Conservation (phyloP, 2,888 invertebrate genomes). For the Scrobipalpa costella region DNA sequence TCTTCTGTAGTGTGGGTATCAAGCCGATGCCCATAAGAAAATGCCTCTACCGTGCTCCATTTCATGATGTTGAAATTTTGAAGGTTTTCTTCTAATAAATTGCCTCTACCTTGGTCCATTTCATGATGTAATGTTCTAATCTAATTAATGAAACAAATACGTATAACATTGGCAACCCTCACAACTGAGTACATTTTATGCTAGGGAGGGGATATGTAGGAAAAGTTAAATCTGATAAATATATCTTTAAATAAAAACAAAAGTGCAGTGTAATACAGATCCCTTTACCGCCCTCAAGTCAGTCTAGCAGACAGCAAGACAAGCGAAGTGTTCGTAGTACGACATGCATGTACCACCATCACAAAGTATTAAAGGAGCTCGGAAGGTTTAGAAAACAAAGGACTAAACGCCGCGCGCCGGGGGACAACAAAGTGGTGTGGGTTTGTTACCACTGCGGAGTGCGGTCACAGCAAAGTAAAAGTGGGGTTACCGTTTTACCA, state of each 20-base stretch:
- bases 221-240: too few relatives aligned
- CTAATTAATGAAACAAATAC: too few relatives aligned
- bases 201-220: too few relatives aligned
- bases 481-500: neutral
- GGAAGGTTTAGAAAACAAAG: conserved; percentile 68
- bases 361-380: conserved; percentile 71
- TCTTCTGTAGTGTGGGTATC: too few relatives aligned
- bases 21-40: too few relatives aligned
- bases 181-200: too few relatives aligned
- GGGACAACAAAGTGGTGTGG: conserved; percentile 66
- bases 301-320: conserved; percentile 52
- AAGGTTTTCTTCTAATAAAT: too few relatives aligned
- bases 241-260: neutral
- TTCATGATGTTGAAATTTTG: too few relatives aligned
- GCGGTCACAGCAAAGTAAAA: conserved; percentile 4
- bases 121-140: too few relatives aligned
- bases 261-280: neutral
- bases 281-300: conserved; percentile 29
- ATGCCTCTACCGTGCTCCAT: too few relatives aligned
- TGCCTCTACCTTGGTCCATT: too few relatives aligned
- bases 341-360: conserved; percentile 53
- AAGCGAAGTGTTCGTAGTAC: conserved; percentile 48
- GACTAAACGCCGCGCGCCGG: conserved; percentile 63
- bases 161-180: too few relatives aligned
- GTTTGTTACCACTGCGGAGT: conserved; percentile 6